phyloP scores from a whole-genome alignment of 2,113 vertebrate genomes.

The Xenopus borealis region DNA sequence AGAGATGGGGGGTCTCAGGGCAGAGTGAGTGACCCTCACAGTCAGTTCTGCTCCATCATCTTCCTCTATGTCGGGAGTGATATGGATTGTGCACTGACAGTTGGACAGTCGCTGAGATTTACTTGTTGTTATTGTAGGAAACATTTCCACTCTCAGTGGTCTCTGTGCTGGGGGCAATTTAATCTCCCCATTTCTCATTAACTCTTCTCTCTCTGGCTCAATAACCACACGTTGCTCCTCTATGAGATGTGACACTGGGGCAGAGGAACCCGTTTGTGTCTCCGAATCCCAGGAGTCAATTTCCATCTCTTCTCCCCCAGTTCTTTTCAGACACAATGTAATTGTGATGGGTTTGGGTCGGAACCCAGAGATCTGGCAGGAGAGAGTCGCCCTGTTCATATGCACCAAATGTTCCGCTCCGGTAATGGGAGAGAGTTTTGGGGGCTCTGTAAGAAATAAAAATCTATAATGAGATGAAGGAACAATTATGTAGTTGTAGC shows the following conservation, averaged over 20 bases:
- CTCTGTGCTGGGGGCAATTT: no score
- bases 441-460: neutral
- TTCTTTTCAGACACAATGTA: neutral
- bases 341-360: slow-evolving; percentile 15
- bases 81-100: neutral
- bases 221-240: no score
- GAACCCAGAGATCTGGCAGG: slow-evolving; percentile 15
- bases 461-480: no score
- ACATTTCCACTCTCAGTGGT: neutral
- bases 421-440: slow-evolving; percentile 6
- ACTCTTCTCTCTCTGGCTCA: neutral
- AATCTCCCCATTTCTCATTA: neutral
- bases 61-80: neutral
- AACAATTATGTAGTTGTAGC: no score
- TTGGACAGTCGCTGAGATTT: neutral
- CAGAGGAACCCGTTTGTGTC: neutral
- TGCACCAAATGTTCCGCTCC: slow-evolving; percentile 2
- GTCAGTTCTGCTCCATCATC: neutral
- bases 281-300: neutral
- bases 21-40: neutral
- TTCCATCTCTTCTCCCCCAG: neutral
- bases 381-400: slow-evolving; percentile 25
- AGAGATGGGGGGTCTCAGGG: neutral
- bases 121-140: neutral
- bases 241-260: no score